These are phyloP conservation scores for Parauchenoglanis punctatus DNA, from an alignment of 2,797 vertebrate species.

Conservation along the genomic window DNA sequence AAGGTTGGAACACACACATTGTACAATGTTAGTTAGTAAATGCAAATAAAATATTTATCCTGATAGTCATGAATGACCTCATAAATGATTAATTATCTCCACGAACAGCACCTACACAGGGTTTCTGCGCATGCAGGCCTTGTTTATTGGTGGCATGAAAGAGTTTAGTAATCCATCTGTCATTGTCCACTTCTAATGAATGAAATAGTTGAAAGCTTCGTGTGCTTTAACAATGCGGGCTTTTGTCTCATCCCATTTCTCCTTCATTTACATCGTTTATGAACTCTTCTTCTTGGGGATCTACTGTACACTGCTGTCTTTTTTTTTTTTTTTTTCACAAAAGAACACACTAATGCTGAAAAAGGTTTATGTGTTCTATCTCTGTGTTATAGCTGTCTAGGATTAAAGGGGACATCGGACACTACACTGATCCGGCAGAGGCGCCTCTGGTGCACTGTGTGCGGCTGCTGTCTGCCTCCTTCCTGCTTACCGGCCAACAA, in stretches of 20 bases:
- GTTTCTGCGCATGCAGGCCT: neutral
- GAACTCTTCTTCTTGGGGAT: too few species aligned
- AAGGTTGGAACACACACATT: constrained; percentile 76
- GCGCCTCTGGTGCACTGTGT: constrained; percentile 93
- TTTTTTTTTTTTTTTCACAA: neutral
- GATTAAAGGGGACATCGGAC: constrained; percentile 91
- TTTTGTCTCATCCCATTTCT: neutral
- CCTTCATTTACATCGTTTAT: neutral
- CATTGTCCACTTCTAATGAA: neutral
- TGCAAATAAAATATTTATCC: neutral
- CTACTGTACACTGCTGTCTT: too few species aligned
- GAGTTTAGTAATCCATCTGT: neutral
- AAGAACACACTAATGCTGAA: neutral
- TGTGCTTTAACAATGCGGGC: neutral
- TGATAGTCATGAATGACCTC: neutral
- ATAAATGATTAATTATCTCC: neutral
- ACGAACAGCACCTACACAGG: too few species aligned
- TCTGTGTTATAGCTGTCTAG: constrained; percentile 81
- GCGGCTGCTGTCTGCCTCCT: constrained; percentile 90
- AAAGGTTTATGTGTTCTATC: neutral
- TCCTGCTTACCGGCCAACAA: constrained; percentile 89
- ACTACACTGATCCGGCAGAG: constrained; percentile 81
- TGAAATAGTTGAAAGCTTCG: neutral
- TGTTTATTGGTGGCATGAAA: neutral
- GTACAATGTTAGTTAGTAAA: neutral